phyloP scores from a whole-genome alignment of 30 jellyfish, hydroid and myxozoan species.

The Aurelia aurita complex sp. Pacific region DNA sequence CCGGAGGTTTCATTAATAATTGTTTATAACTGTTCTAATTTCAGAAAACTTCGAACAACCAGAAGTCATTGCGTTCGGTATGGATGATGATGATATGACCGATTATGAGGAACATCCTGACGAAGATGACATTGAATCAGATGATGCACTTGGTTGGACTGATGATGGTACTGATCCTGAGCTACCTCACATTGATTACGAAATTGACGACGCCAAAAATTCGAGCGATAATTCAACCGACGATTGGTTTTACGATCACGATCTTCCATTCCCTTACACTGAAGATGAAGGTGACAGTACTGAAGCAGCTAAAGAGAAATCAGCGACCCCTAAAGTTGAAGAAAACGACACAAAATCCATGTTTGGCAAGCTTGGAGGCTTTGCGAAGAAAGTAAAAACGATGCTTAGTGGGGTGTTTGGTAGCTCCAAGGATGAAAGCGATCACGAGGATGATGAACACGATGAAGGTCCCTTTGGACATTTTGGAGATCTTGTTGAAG shows the following conservation, averaged over 20 bases:
- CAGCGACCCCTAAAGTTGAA: neutral
- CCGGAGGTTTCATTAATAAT: no score
- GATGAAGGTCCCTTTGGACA: neutral
- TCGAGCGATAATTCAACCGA: neutral
- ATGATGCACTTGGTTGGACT: neutral
- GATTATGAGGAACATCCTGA: conserved; percentile 13
- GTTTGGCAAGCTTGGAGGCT: neutral
- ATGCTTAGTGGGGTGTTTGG: neutral
- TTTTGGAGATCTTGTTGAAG: no score
- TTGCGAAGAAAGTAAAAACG: neutral
- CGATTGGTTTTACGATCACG: neutral
- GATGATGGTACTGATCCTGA: neutral
- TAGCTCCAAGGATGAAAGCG: neutral
- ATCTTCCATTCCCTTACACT: neutral
- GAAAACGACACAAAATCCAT: neutral
- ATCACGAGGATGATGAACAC: conserved; percentile 5
- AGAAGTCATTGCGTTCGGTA: neutral
- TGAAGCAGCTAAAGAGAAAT: neutral
- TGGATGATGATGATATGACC: neutral
- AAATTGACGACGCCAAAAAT: neutral
- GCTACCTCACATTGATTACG: neutral
- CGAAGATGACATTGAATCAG: neutral
- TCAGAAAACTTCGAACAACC: neutral
- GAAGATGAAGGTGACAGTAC: conserved; percentile 7
- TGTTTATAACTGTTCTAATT: neutral